Evolutionary conservation across 2,797 vertebrate species (phyloP).

Genomic region (Bradypus variegatus): DNA sequence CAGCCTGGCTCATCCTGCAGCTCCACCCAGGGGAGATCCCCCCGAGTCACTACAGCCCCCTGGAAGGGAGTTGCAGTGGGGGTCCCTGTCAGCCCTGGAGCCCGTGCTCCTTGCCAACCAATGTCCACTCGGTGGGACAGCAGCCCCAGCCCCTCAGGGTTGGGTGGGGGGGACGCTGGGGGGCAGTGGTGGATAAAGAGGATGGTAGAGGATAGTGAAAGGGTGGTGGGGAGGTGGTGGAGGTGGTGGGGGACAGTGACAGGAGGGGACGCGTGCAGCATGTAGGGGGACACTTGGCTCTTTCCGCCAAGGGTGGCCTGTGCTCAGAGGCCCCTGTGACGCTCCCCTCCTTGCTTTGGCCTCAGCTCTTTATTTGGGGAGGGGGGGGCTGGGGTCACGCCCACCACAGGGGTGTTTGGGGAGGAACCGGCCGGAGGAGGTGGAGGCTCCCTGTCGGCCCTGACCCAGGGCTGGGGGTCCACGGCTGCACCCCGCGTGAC

Average conservation of each 20-base stretch:
- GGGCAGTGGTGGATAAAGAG: too few relatives aligned
- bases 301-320: too few relatives aligned
- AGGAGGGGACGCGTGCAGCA: neutral
- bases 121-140: too few relatives aligned
- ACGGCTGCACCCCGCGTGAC: accelerated
- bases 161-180: too few relatives aligned
- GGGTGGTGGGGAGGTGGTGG: too few relatives aligned
- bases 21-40: too few relatives aligned
- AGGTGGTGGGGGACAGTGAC: too few relatives aligned
- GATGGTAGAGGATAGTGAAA: too few relatives aligned
- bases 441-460: too few relatives aligned
- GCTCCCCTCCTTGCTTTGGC: neutral
- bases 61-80: neutral
- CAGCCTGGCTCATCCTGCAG: neutral
- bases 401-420: neutral
- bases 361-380: neutral
- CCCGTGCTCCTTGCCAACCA: neutral
- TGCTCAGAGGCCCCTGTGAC: neutral
- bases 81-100: neutral
- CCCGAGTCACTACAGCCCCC: neutral
- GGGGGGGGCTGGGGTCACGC: neutral
- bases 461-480: neutral
- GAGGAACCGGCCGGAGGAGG: neutral
- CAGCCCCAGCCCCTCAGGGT: too few relatives aligned
- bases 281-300: too few relatives aligned